These are phyloP conservation scores for Abrostola tripartita DNA, from an alignment of 2,888 invertebrate genomes.

Conservation along the genomic window DNA sequence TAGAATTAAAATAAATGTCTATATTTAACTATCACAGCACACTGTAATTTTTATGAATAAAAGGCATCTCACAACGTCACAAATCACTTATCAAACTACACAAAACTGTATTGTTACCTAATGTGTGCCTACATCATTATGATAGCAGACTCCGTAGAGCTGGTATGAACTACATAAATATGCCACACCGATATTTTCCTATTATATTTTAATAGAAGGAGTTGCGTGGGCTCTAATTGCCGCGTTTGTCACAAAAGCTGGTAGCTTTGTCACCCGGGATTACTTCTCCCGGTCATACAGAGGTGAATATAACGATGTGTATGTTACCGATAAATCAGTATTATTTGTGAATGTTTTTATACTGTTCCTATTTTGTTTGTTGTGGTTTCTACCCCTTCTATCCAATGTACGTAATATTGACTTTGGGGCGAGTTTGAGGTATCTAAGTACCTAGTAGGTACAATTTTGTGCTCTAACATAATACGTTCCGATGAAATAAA, in stretches of 20 bases:
- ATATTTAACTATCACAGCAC: too few species aligned
- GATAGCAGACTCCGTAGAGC: background rate
- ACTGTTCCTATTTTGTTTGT: background rate
- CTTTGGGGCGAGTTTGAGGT: background rate
- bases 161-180: background rate
- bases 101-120: background rate
- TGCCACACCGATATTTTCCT: conserved; percentile 2
- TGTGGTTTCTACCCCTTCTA: background rate
- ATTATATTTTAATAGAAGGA: conserved; percentile 5
- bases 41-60: too few species aligned
- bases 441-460: too few species aligned
- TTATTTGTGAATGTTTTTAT: background rate
- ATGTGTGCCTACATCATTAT: background rate
- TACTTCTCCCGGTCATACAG: background rate
- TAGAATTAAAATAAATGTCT: too few species aligned
- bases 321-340: background rate
- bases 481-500: too few species aligned
- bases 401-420: background rate
- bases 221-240: background rate
- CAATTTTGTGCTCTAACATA: too few species aligned
- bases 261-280: conserved; percentile 5
- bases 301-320: background rate
- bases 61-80: too few species aligned
- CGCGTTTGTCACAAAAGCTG: conserved; percentile 1
- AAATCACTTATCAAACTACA: too few species aligned